Evolutionary conservation across 2,113 vertebrate genomes (phyloP).

Genomic region (Marmota monax): DNA sequence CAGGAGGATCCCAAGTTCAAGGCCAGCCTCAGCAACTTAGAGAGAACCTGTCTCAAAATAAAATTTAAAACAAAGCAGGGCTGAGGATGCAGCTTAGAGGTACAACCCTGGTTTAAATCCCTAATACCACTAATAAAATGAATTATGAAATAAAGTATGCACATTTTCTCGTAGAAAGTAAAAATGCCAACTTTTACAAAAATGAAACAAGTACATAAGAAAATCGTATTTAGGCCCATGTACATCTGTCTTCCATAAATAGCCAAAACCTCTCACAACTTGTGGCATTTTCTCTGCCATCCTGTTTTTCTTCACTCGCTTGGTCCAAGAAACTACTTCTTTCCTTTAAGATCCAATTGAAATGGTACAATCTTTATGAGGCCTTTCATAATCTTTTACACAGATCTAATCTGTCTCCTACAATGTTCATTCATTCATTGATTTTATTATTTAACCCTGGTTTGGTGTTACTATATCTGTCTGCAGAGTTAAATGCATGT

Average conservation of each 20-base stretch:
- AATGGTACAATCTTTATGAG: not conserved
- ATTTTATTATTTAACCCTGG: not conserved
- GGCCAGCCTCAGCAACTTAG: no score
- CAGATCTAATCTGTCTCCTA: not conserved
- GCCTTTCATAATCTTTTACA: not conserved
- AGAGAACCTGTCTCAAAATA: no score
- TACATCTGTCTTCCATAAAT: not conserved
- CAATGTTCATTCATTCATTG: not conserved
- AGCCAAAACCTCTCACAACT: not conserved
- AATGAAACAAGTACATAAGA: conserved; percentile 14
- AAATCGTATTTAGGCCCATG: not conserved
- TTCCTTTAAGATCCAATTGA: not conserved
- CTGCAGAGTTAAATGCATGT: not conserved
- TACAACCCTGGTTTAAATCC: no score
- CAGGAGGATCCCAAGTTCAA: no score
- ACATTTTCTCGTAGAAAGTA: conserved; percentile 16
- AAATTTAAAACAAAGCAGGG: no score
- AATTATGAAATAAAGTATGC: conserved; percentile 47
- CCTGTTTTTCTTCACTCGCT: not conserved
- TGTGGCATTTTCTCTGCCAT: not conserved
- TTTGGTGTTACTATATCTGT: no score
- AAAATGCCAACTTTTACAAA: conserved; percentile 31
- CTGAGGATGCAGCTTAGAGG: no score
- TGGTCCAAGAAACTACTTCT: not conserved
- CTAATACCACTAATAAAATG: not conserved